Conservation (phyloP, 2,888 invertebrate genomes). For the Pristionchus japonicus region DNA sequence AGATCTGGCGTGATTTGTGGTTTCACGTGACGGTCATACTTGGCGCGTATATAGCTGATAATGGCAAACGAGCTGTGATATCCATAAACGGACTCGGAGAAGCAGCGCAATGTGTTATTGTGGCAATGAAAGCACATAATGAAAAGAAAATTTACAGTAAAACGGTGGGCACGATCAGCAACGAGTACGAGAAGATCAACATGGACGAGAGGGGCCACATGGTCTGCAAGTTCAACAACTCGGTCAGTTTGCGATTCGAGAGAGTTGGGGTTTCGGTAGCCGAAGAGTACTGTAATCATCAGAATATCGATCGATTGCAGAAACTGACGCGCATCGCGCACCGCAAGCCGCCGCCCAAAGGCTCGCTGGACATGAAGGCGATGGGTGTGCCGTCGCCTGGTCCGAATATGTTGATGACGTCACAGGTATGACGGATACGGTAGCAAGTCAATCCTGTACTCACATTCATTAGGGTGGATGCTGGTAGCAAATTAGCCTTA, state of each 20-base stretch:
- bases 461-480: background rate
- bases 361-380: constrained; percentile 48
- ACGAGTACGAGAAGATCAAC: constrained; percentile 74
- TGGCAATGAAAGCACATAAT: too few relatives aligned
- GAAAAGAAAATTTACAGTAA: constrained; percentile 69
- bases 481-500: background rate
- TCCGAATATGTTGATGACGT: background rate
- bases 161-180: constrained; percentile 73
- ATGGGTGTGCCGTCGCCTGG: constrained; percentile 28
- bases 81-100: too few relatives aligned
- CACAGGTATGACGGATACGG: constrained; percentile 4
- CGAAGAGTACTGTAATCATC: background rate
- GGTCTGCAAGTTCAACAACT: constrained; percentile 75
- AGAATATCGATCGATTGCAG: constrained; percentile 50
- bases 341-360: constrained; percentile 74
- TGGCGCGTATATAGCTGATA: too few relatives aligned
- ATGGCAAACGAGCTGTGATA: too few relatives aligned
- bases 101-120: too few relatives aligned
- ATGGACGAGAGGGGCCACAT: constrained; percentile 73
- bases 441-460: too few relatives aligned
- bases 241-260: constrained; percentile 59
- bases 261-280: background rate
- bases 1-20: too few relatives aligned
- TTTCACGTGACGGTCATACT: too few relatives aligned
- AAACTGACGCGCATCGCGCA: constrained; percentile 75